phyloP scores from a whole-genome alignment of 37 sponge, comb jelly and placozoan genomes.

The Tethya wilhelma region DNA sequence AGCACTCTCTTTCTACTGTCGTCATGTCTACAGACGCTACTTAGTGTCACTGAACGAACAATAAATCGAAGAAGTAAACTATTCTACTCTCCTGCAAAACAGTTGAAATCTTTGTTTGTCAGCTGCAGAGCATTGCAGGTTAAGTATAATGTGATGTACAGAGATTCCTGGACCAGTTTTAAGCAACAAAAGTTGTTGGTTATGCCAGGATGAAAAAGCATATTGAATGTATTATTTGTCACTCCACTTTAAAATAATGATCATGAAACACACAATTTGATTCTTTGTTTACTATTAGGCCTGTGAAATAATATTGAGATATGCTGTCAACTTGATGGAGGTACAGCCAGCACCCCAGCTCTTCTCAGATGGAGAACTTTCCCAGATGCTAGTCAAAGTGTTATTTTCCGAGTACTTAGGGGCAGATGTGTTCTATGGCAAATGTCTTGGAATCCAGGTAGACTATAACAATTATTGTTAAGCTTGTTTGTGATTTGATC shows the following conservation, averaged over 20 bases:
- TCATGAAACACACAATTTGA: no score
- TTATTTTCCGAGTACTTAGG: constrained; percentile 38
- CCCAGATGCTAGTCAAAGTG: constrained; percentile 6
- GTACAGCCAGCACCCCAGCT: constrained; percentile 18
- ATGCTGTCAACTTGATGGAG: constrained; percentile 34
- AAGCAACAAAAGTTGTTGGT: background rate
- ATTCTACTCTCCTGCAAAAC: constrained; percentile 18
- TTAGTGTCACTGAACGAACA: constrained; percentile 28
- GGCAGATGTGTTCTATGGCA: constrained; percentile 78
- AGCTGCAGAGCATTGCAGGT: constrained; percentile 59
- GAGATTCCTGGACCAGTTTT: background rate
- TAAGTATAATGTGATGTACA: background rate
- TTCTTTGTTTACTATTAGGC: constrained; percentile 12
- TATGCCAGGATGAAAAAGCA: no score
- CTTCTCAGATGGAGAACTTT: constrained; percentile 38
- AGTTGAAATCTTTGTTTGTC: constrained; percentile 27
- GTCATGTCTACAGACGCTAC: constrained; percentile 29
- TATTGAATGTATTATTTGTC: no score
- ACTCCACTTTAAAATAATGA: no score
- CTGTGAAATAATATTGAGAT: background rate
- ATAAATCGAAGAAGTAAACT: constrained; percentile 35
- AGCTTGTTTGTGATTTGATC: background rate
- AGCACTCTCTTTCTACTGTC: constrained; percentile 52
- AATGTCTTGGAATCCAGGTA: constrained; percentile 79
- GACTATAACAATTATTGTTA: background rate